A percentile compares a stretch with the other conserved stretches of the same genome.
Evolutionary conservation across 2,888 invertebrate genomes (phyloP).

Genomic region (Anthophora plumipes): DNA sequence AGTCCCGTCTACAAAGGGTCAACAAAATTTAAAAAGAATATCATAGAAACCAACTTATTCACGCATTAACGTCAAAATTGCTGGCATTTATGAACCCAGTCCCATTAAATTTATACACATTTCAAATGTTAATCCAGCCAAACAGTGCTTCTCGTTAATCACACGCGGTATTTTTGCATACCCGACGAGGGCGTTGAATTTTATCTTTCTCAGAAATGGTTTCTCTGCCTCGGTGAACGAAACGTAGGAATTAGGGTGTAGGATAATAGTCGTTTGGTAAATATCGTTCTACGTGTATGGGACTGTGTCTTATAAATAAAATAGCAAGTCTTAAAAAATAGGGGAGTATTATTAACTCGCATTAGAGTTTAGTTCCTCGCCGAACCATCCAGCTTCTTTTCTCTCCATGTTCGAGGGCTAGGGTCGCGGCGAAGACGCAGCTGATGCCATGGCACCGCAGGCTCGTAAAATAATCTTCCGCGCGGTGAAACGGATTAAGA

Average conservation of each 20-base stretch:
- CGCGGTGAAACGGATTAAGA: slow-evolving; percentile 71
- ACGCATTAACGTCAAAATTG: neutral
- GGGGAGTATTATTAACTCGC: slow-evolving; percentile 83
- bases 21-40: too few species aligned
- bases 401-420: slow-evolving; percentile 31
- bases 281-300: slow-evolving; percentile 66
- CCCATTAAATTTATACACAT: neutral
- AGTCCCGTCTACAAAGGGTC: too few species aligned
- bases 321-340: slow-evolving; percentile 79
- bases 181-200: slow-evolving; percentile 40
- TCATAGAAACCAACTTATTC: neutral
- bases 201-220: slow-evolving; percentile 47
- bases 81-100: neutral
- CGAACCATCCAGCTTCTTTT: slow-evolving; percentile 38
- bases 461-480: slow-evolving; percentile 80
- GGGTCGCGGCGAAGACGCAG: slow-evolving; percentile 73
- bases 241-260: slow-evolving; percentile 41
- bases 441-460: slow-evolving; percentile 80
- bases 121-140: neutral
- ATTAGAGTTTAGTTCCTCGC: slow-evolving; percentile 77
- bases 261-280: slow-evolving; percentile 68
- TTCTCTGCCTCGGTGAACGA: slow-evolving; percentile 50
- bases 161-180: slow-evolving; percentile 1
- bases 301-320: slow-evolving; percentile 78
- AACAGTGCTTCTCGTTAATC: slow-evolving; percentile 15